Conservation (phyloP, 1,140 invertebrate species). For the Bombyx mandarina region DNA sequence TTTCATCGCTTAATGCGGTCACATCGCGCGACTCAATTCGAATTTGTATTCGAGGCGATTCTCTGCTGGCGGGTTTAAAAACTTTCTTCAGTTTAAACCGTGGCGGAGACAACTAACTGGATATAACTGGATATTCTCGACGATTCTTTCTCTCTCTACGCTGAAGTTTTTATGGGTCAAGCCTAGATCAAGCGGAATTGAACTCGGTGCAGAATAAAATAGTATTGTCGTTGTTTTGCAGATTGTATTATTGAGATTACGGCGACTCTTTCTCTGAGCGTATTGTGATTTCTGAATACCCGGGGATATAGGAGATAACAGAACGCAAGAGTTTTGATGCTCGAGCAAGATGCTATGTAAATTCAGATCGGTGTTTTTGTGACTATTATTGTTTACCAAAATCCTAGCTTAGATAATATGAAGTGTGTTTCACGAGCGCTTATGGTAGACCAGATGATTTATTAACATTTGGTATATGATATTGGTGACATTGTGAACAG, state of each 20-base stretch:
- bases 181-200: conserved; percentile 53
- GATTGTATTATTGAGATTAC: conserved; percentile 19
- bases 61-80: conserved; percentile 41
- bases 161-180: conserved; percentile 62
- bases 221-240: conserved; percentile 23
- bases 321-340: too few relatives aligned
- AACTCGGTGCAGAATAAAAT: conserved; percentile 30
- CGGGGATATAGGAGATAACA: too few relatives aligned
- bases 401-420: too few relatives aligned
- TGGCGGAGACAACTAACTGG: conserved; percentile 48
- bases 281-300: too few relatives aligned
- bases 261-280: too few relatives aligned
- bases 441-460: too few relatives aligned
- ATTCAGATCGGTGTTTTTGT: too few relatives aligned
- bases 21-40: conserved; percentile 22
- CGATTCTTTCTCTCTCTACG: conserved; percentile 41
- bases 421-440: too few relatives aligned
- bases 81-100: conserved; percentile 52
- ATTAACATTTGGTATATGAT: too few relatives aligned
- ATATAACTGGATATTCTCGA: conserved; percentile 51
- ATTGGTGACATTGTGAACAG: too few relatives aligned
- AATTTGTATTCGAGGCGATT: conserved; percentile 51
- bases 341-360: too few relatives aligned
- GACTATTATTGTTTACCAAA: too few relatives aligned
- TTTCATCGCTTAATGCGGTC: conserved; percentile 23